phyloP scores from a whole-genome alignment of 2,888 invertebrate genomes.

The Netelia melanura region DNA sequence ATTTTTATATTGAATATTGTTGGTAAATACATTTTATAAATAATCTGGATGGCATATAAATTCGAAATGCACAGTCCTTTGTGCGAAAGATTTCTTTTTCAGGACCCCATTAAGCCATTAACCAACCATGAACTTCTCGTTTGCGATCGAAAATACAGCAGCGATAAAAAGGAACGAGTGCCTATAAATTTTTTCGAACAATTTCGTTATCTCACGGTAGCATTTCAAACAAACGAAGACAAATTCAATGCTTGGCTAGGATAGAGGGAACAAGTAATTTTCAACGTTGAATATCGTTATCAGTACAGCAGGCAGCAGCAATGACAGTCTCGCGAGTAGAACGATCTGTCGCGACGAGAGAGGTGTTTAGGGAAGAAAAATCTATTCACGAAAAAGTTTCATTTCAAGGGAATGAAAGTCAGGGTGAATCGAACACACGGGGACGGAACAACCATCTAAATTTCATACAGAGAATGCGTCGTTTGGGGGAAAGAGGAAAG shows the following conservation, averaged over 20 bases:
- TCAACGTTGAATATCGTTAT: slow-evolving; percentile 57
- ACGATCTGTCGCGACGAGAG: slow-evolving; percentile 47
- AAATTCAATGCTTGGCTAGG: slow-evolving; percentile 47
- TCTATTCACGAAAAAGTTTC: slow-evolving; percentile 64
- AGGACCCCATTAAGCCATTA: slow-evolving; percentile 20
- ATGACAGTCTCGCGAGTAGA: slow-evolving; percentile 45
- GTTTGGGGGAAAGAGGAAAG: slow-evolving; percentile 27
- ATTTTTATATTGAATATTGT: no score
- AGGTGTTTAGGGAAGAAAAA: slow-evolving; percentile 20
- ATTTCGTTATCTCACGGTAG: slow-evolving; percentile 50
- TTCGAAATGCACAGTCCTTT: slow-evolving; percentile 14
- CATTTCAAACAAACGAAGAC: slow-evolving; percentile 49
- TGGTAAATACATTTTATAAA: no score
- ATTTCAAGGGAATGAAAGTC: slow-evolving; percentile 57
- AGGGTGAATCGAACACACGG: slow-evolving; percentile 18
- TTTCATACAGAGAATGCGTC: slow-evolving; percentile 72
- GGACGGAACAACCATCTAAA: slow-evolving; percentile 69
- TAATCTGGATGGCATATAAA: neutral
- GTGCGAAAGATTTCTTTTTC: slow-evolving; percentile 7
- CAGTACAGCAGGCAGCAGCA: slow-evolving; percentile 34
- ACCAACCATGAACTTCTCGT: slow-evolving; percentile 18
- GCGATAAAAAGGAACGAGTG: slow-evolving; percentile 36
- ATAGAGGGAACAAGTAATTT: slow-evolving; percentile 29
- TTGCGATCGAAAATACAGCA: slow-evolving; percentile 7
- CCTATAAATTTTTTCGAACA: slow-evolving; percentile 48